Percentiles rank a stretch among this genome's conserved stretches.
These are phyloP conservation scores for Eueides isabella DNA, from an alignment of 1,140 invertebrate species.

Conservation along the genomic window DNA sequence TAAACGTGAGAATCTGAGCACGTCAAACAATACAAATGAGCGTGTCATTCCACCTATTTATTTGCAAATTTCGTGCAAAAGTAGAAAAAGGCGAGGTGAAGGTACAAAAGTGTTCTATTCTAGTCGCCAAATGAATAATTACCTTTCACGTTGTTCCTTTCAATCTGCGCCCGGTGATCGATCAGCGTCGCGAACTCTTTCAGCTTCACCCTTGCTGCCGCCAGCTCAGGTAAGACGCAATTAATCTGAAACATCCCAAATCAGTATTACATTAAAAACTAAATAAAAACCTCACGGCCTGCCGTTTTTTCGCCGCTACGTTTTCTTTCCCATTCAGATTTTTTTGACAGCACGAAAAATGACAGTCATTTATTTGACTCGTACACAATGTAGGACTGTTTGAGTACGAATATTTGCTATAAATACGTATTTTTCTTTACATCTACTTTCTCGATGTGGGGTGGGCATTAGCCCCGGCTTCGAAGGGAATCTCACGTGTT, in stretches of 20 bases:
- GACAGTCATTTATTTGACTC: conserved; percentile 81
- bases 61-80: conserved; percentile 81
- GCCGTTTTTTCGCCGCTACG: conserved; percentile 75
- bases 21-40: conserved; percentile 73
- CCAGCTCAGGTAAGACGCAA: conserved; percentile 76
- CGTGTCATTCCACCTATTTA: conserved; percentile 77
- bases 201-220: conserved; percentile 72
- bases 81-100: conserved; percentile 77
- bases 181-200: conserved; percentile 80
- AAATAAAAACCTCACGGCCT: conserved; percentile 75
- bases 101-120: conserved; percentile 82
- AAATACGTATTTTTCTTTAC: conserved; percentile 82
- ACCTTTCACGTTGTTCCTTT: conserved; percentile 80
- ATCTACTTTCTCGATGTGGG: conserved; percentile 78
- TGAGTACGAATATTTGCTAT: conserved; percentile 82
- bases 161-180: conserved; percentile 76
- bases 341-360: conserved; percentile 82
- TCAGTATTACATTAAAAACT: conserved; percentile 81
- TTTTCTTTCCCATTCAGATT: conserved; percentile 82
- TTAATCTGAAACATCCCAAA: conserved; percentile 81
- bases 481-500: conserved; percentile 76
- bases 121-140: conserved; percentile 82
- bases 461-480: conserved; percentile 74
- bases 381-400: conserved; percentile 82
- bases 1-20: conserved; percentile 66